Evolutionary conservation across 1,140 invertebrate species (phyloP), one percentile per base, ranked within the genome.

Genomic region (Caenorhabditis remanei): DNA sequence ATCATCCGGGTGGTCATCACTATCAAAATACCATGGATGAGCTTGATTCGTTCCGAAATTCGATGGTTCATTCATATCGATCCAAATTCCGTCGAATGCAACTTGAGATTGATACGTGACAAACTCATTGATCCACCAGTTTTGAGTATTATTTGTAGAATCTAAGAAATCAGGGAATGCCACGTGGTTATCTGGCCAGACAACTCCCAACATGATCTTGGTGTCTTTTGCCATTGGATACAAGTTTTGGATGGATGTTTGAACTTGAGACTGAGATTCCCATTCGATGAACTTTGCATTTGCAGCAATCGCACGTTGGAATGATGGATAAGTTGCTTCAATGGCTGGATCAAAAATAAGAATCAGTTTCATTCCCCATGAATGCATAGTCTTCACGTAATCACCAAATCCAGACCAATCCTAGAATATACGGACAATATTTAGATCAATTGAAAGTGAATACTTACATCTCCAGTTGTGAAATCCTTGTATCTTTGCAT

Each of bases 401-500:
- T 79, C 50, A n/a, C 75, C 40, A 32, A 90, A 88, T 40, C 75
- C 88, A 32, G 86, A n/a, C 87, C 86, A 90, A 55, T 88, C 56
- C 89, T 90, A 32, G 63, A 86, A 75, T 4, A 24, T 13, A 43
- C 6, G 7, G 24, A 71, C 9, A 14, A 40, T 2, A 58, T 58
- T 14, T 63, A 32, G 24, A 32, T 24, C 16, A 24, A 43, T 11
- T 32, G 1, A 63, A 63, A 4, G 0, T 63, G 61, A 63, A 63
- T 21, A 63, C 83, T 84, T 5, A 86, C 85, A 32, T 82, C 55
- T 92, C 96, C 95, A 88, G 95, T 95, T 0, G 96, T 97, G 92
- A 98, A 98, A 93, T 96, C 96, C 91, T 96, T 96, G 83, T 94
- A 94, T 67, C 95, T 94, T n/a, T 95, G 93, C 96, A 97, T 97